These are phyloP conservation scores for Morone saxatilis DNA, from an alignment of 2,113 vertebrate species.

Conservation along the genomic window DNA sequence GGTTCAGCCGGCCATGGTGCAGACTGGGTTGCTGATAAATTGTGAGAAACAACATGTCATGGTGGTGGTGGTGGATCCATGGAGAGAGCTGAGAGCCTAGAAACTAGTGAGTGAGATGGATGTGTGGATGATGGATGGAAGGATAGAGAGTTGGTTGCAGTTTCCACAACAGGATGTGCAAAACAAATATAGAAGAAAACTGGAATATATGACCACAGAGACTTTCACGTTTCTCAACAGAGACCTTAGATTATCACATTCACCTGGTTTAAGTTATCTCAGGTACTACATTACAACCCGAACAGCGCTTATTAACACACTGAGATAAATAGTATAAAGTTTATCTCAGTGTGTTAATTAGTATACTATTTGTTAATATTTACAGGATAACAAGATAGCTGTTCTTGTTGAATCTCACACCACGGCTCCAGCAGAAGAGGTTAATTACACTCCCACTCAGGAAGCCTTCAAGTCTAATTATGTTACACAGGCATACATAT, in stretches of 20 bases:
- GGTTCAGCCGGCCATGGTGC: conserved; percentile 22
- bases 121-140: conserved; percentile 20
- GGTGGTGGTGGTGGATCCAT: conserved; percentile 31
- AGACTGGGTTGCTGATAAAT: conserved; percentile 42
- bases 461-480: conserved; percentile 48
- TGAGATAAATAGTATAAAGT: neutral
- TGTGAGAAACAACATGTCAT: conserved; percentile 49
- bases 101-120: conserved; percentile 7
- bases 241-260: neutral
- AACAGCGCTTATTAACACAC: neutral
- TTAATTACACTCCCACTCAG: conserved; percentile 41
- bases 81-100: conserved; percentile 12
- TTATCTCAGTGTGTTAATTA: too few species aligned
- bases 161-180: conserved; percentile 15
- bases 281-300: neutral
- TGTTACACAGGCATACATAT: conserved; percentile 25
- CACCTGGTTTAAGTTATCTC: neutral
- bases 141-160: conserved; percentile 2
- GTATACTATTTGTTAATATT: conserved; percentile 34
- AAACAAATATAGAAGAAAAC: neutral
- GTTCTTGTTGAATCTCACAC: conserved; percentile 13
- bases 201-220: neutral
- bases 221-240: neutral
- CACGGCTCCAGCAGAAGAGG: neutral
- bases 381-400: conserved; percentile 16